phyloP scores from a whole-genome alignment of 1,140 invertebrate species.

The Drosophila micromelanica region DNA sequence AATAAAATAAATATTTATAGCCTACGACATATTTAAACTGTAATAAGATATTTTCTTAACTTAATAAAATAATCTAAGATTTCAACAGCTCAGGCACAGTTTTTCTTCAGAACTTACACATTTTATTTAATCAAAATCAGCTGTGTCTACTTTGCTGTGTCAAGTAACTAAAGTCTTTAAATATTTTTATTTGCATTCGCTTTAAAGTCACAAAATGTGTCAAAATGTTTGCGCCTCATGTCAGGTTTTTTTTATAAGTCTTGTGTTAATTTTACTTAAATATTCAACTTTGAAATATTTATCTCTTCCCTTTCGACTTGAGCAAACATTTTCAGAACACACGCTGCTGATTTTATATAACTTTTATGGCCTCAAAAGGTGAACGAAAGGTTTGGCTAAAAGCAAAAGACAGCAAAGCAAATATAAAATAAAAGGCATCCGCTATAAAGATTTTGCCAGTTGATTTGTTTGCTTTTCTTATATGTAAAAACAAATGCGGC shows the following conservation, averaged over 20 bases:
- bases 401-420: slow-evolving; percentile 23
- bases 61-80: too few relatives aligned
- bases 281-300: slow-evolving; percentile 36
- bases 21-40: not conserved
- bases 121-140: not conserved
- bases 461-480: slow-evolving; percentile 57
- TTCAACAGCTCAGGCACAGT: not conserved
- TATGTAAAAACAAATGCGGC: slow-evolving; percentile 42
- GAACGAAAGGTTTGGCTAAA: slow-evolving; percentile 57
- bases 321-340: slow-evolving; percentile 46
- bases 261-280: slow-evolving; percentile 24
- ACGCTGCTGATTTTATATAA: slow-evolving; percentile 42
- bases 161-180: slow-evolving; percentile 24
- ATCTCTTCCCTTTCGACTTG: slow-evolving; percentile 42
- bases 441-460: slow-evolving; percentile 50
- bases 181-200: slow-evolving; percentile 38
- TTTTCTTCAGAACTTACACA: not conserved
- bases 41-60: too few relatives aligned
- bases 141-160: not conserved
- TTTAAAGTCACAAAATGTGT: slow-evolving; percentile 47
- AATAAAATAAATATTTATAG: slow-evolving; percentile 1
- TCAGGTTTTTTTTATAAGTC: slow-evolving; percentile 15
- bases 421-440: slow-evolving; percentile 18
- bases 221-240: slow-evolving; percentile 44
- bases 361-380: slow-evolving; percentile 31